Evolutionary conservation across 2,113 vertebrate species (phyloP).

Genomic region (Camelus bactrianus): DNA sequence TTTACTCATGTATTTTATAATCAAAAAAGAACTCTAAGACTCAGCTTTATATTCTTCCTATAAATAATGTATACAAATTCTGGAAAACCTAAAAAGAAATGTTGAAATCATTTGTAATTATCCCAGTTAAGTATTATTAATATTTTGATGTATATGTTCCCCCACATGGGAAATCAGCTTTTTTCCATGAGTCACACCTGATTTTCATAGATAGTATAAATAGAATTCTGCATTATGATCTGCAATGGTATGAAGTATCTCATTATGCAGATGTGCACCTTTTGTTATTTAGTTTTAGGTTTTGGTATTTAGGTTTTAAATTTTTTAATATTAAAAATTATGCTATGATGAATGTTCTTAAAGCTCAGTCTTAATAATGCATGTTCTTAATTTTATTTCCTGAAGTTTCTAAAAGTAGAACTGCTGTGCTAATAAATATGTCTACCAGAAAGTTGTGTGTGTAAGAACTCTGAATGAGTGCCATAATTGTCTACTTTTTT

Average conservation of each 20-base stretch:
- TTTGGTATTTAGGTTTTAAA: not conserved
- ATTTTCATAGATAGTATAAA: not conserved
- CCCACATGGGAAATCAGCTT: not conserved
- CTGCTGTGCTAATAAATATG: not conserved
- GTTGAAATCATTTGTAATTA: not conserved
- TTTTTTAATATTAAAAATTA: not conserved
- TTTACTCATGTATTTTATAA: not conserved
- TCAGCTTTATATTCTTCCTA: not conserved
- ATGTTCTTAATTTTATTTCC: conserved; percentile 30
- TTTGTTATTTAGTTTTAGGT: not conserved
- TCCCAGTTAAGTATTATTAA: not conserved
- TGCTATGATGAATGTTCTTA: not conserved
- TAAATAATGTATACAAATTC: not conserved
- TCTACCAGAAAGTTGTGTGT: not conserved
- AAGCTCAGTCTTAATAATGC: conserved; percentile 5
- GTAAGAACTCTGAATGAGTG: not conserved
- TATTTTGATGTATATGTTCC: not conserved
- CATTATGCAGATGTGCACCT: not conserved
- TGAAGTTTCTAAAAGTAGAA: conserved; percentile 11
- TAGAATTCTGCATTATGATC: not conserved
- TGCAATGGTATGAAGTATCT: not conserved
- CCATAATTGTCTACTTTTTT: not conserved
- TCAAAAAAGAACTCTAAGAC: not conserved
- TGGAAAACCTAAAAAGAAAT: not conserved
- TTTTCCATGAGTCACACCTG: not conserved